Conservation (phyloP, 2,888 invertebrate genomes). For the Escarpia spicata region DNA sequence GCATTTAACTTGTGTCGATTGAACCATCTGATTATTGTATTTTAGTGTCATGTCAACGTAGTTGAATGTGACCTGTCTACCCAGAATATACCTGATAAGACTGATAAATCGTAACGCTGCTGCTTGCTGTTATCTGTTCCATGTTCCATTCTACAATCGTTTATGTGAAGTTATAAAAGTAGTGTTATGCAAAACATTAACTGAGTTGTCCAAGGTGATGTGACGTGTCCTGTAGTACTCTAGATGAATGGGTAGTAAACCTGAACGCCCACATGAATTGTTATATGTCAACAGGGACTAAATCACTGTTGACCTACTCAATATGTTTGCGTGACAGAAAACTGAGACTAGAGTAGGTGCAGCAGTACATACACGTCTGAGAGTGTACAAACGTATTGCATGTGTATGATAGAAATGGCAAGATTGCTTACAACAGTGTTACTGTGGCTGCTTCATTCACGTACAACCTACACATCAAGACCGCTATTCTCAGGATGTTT, state of each 20-base stretch:
- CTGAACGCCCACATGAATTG: neutral
- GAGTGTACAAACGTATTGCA: no score
- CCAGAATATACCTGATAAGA: no score
- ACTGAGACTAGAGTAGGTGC: no score
- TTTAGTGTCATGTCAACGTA: neutral
- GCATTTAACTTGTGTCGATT: neutral
- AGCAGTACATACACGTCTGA: no score
- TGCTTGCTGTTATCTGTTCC: neutral
- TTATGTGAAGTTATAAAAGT: neutral
- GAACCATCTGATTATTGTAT: neutral
- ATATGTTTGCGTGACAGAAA: no score
- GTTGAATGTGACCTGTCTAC: neutral
- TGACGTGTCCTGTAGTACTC: neutral
- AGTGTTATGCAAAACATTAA: neutral
- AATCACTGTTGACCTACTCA: neutral
- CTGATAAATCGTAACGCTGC: neutral
- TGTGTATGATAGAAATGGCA: no score
- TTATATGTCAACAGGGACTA: neutral
- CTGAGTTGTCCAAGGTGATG: neutral
- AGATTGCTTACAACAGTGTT: no score
- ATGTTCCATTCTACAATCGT: neutral
- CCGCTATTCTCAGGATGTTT: no score
- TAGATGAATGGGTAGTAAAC: neutral
- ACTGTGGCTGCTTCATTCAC: no score
- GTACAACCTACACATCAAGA: no score